Evolutionary conservation across 2,888 invertebrate species (phyloP), one percentile per base, ranked within the genome.

Genomic region (Periphyllus acericola): DNA sequence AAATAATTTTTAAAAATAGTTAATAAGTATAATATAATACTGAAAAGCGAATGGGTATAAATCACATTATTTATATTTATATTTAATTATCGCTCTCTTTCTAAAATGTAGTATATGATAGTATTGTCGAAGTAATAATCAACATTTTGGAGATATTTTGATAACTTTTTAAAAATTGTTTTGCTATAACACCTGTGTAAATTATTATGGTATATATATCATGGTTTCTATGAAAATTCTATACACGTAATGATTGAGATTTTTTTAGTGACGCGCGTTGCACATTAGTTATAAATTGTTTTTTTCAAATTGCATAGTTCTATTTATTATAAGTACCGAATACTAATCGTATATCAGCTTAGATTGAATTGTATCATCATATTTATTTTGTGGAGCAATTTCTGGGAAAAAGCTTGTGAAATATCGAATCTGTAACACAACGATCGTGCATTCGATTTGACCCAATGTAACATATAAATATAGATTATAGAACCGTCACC

Each of bases 381-480:
- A 2, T 68, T n/a, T 29, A 68, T n/a, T 68, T 68, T n/a, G 9
- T n/a, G 25, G 11, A 68, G n/a, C 29, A n/a, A 68, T 68, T 68
- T 29, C 29, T 29, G 32, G n/a, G 29, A 11, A 40, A 66, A 66
- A 68, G 36, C 29, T n/a, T 68, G 19, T 40, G n/a, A 80, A 66
- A 29, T 19, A 36, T 80, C 66, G n/a, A 6, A 66, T 66, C n/a
- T 29, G 66, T 25, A 80, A 29, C 29, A 25, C 29, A 19, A 29
- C 11, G 32, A 66, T 80, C 80, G 66, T 80, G 80, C 66, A n/a
- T 40, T 80, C 66, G 36, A 8, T n/a, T 29, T n/a, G 66, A 80
- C 32, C 80, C 66, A 68, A 29, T n/a, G 36, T 29, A 29, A 68
- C 32, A 52, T 29, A 52, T 29, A 29, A 55, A 55, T 36, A 66